Base-by-base conservation (phyloP, 2,888 invertebrate genomes). In the Sericinus montela region DNA sequence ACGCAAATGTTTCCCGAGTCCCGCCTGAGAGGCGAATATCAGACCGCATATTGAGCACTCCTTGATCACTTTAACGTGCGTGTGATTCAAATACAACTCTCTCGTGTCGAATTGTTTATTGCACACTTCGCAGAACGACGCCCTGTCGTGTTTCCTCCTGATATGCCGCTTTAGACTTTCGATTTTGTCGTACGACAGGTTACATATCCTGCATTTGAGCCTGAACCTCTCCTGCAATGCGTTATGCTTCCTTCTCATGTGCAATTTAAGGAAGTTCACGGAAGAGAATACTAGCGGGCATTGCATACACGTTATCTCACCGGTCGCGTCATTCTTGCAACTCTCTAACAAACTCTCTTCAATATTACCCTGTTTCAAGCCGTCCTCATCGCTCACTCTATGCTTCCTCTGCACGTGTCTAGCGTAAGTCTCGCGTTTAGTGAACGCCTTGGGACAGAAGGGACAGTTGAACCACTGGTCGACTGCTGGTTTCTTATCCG, bases 341-440 rank as follows among this genome's bases (percentile, higher is more conserved):
- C 53, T 67, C 13, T 66, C 67, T 11, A 78, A 59, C 14, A 72
- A 52, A n/a, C 29, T 19, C 10, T 30, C 2, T 14, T 50, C 45
- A 0, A 34, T 1, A 15, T 48, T 36, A 44, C 42, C 48, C 39
- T 41, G 58, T 51, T 36, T 64, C 3, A 51, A 44, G n/a, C 54
- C 56, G 9, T 63, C 69, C 1, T 79, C 76, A 1, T 79, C 83
- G 1, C 63, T 57, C 0, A 77, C 63, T 1, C 70, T 62, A 55
- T 88, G 88, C 13, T 84, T 87, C 25, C 87, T 71, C 57, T 85
- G 87, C 0, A 88, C 76, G 47, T 88, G 88, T 28, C 85, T 64
- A 0, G 78, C 69, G 16, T 87, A 87, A 0, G 87, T 83, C 52
- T 86, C 84, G n/a, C 85, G 60, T 59, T 74, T 80, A 0, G 69